Percentiles rank a stretch among this genome's conserved stretches.
Conservation (phyloP, 2,888 invertebrate genomes). For the Beris chalybata region DNA sequence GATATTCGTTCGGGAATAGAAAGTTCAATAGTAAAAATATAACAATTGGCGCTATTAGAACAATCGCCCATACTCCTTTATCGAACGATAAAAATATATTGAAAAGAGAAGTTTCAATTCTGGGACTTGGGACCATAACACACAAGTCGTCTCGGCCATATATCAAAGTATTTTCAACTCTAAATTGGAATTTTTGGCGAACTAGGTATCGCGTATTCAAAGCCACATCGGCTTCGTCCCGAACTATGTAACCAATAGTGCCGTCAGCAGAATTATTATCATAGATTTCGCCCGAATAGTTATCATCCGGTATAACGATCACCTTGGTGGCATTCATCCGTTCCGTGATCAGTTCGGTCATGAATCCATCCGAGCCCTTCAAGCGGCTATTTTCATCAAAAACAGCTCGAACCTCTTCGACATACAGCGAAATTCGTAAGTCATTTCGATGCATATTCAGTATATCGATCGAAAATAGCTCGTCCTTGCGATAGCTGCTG, state of each 20-base stretch:
- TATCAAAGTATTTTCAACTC: conserved; percentile 60
- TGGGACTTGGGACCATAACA: conserved; percentile 60
- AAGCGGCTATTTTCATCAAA: conserved; percentile 43
- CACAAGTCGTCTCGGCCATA: conserved; percentile 61
- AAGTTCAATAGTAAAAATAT: conserved; percentile 43
- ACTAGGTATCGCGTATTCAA: conserved; percentile 61
- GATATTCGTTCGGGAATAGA: conserved; percentile 34
- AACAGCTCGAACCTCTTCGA: conserved; percentile 55
- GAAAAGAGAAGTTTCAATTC: conserved; percentile 58
- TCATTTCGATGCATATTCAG: conserved; percentile 50
- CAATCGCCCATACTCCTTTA: conserved; percentile 46
- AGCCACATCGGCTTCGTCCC: conserved; percentile 57
- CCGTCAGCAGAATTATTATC: conserved; percentile 44
- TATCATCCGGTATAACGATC: conserved; percentile 43
- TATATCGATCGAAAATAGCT: conserved; percentile 48
- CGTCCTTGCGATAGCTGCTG: conserved; percentile 37
- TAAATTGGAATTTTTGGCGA: conserved; percentile 56
- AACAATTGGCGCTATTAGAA: conserved; percentile 43
- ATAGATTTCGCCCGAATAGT: conserved; percentile 36
- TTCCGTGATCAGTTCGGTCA: conserved; percentile 53
- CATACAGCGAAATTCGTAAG: conserved; percentile 49
- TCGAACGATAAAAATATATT: conserved; percentile 53
- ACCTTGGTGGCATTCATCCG: conserved; percentile 59
- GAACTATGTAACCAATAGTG: conserved; percentile 45
- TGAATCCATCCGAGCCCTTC: conserved; percentile 56